phyloP scores from a whole-genome alignment of 2,113 vertebrate species.

The Anser cygnoides region DNA sequence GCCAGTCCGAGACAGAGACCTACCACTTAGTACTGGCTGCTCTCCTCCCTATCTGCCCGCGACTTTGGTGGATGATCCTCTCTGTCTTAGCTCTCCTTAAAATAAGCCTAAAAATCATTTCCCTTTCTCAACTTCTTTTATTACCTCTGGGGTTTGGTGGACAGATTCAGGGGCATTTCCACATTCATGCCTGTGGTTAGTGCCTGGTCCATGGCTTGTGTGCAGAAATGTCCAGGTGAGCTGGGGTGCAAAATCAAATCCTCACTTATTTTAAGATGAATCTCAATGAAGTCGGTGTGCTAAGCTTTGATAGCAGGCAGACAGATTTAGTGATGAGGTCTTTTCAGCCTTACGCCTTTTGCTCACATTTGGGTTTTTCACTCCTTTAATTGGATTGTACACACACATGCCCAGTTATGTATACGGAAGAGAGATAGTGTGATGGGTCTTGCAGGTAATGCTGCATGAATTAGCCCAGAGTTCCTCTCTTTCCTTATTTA shows the following conservation, averaged over 20 bases:
- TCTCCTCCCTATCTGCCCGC: not conserved
- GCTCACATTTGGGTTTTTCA: not conserved
- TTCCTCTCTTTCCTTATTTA: not conserved
- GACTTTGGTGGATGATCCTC: not conserved
- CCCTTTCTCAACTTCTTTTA: not conserved
- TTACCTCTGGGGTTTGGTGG: not conserved
- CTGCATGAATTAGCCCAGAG: not conserved
- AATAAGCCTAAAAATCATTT: not conserved
- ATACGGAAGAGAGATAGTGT: not conserved
- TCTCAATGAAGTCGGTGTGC: not conserved
- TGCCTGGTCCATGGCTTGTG: fast-evolving
- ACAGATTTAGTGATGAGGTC: not conserved
- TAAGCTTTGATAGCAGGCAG: not conserved
- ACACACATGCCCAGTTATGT: not conserved
- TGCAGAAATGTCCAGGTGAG: not conserved
- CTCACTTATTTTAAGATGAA: not conserved
- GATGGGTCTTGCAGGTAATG: not conserved
- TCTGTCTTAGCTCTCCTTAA: not conserved
- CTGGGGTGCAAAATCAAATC: not conserved
- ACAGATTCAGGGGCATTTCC: not conserved
- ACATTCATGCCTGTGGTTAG: not conserved
- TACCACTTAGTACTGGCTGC: not conserved
- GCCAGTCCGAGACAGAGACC: not conserved
- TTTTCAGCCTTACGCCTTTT: not conserved
- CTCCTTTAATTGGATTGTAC: not conserved